Conservation (phyloP, 2,797 vertebrate genomes). For the Iguana delicatissima region DNA sequence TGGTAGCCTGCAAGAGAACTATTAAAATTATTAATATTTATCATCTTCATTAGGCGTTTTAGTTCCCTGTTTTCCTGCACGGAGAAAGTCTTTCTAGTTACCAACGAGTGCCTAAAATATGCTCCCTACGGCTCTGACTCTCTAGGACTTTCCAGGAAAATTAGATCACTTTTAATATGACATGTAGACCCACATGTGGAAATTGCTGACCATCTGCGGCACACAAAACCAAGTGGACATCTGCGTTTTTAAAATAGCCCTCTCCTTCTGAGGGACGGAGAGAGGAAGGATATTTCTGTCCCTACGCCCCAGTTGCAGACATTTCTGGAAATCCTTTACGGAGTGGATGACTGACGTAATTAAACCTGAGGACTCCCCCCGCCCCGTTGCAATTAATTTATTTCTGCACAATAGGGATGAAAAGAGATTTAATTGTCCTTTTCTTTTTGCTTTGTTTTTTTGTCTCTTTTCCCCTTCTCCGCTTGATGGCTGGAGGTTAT, state of each 20-base stretch:
- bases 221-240: neutral
- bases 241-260: slow-evolving; percentile 12
- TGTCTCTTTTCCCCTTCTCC: too few relatives aligned
- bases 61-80: neutral
- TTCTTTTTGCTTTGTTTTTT: too few relatives aligned
- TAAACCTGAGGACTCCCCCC: rapidly evolving
- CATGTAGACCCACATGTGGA: neutral
- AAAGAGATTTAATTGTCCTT: neutral
- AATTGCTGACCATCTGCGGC: neutral
- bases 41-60: too few relatives aligned
- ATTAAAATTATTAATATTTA: too few relatives aligned
- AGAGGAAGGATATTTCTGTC: neutral
- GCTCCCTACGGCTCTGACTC: too few relatives aligned
- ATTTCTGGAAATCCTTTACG: neutral
- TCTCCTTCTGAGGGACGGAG: rapidly evolving
- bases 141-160: neutral
- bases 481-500: too few relatives aligned
- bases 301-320: neutral
- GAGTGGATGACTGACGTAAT: neutral
- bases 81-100: neutral
- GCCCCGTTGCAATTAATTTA: neutral
- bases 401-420: neutral
- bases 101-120: too few relatives aligned
- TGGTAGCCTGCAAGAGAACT: too few relatives aligned
- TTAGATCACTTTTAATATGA: slow-evolving; percentile 1